Evolutionary conservation across 2,113 vertebrate genomes (phyloP).

Genomic region (Elanoides forficatus): DNA sequence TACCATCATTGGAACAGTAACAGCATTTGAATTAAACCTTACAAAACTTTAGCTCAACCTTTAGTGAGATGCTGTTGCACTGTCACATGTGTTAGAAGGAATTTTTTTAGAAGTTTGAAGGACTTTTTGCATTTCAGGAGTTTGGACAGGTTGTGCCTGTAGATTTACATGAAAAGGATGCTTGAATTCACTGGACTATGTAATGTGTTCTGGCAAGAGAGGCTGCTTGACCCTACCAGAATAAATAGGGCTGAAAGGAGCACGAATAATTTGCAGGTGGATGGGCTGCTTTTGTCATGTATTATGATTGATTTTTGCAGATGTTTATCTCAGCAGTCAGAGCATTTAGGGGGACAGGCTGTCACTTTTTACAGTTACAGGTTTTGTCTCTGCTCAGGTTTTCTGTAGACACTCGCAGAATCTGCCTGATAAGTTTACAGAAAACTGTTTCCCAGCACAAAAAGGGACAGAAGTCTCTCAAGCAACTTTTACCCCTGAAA

Average conservation of each 20-base stretch:
- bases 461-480: not conserved
- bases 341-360: not conserved
- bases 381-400: not conserved
- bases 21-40: not conserved
- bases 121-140: conserved; percentile 37
- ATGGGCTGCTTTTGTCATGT: not conserved
- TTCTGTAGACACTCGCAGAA: not conserved
- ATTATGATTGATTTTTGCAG: not conserved
- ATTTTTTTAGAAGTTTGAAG: not conserved
- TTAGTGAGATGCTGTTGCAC: not conserved
- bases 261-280: not conserved
- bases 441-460: not conserved
- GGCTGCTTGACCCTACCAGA: not conserved
- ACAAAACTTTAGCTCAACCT: not conserved
- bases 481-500: not conserved
- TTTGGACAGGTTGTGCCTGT: not conserved
- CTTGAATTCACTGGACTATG: not conserved
- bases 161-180: not conserved
- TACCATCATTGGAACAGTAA: not conserved
- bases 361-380: not conserved
- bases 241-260: not conserved
- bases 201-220: not conserved
- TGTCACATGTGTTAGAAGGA: not conserved
- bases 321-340: not conserved
- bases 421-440: not conserved